These are phyloP conservation scores for Neosilurus hyrtlii DNA, from an alignment of 2,797 vertebrate genomes.

Conservation along the genomic window DNA sequence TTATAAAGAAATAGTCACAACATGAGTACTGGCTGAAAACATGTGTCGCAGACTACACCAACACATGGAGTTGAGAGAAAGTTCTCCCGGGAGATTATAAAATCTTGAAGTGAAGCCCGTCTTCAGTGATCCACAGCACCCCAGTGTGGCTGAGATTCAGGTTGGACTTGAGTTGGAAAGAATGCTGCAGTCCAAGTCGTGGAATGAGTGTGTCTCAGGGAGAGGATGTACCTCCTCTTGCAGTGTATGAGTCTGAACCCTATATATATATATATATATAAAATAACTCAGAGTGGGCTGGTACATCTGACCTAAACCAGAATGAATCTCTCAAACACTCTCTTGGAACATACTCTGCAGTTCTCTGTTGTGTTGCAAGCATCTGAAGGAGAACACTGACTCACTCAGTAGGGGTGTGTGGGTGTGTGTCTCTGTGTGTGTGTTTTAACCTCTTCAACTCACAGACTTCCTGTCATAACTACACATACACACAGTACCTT, in stretches of 20 bases:
- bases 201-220: not conserved
- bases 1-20: not conserved
- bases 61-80: not conserved
- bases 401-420: not conserved
- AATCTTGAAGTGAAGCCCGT: not conserved
- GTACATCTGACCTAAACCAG: conserved; percentile 22
- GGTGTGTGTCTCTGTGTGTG: not conserved
- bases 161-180: not conserved
- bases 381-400: not conserved
- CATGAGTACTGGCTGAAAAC: not conserved
- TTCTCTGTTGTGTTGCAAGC: not conserved
- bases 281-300: conserved; percentile 14
- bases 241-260: conserved; percentile 12
- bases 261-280: too few species aligned
- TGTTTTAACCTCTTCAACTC: not conserved
- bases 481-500: too few species aligned
- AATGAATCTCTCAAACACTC: conserved; percentile 23
- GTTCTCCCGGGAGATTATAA: not conserved
- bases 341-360: not conserved
- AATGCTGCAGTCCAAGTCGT: not conserved
- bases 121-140: not conserved
- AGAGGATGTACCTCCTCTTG: not conserved
- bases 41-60: not conserved
- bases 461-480: not conserved
- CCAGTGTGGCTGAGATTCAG: not conserved